Percentiles rank a stretch among this genome's conserved stretches.
phyloP scores from a whole-genome alignment of 2,113 vertebrate species.

The Centropus bengalensis region DNA sequence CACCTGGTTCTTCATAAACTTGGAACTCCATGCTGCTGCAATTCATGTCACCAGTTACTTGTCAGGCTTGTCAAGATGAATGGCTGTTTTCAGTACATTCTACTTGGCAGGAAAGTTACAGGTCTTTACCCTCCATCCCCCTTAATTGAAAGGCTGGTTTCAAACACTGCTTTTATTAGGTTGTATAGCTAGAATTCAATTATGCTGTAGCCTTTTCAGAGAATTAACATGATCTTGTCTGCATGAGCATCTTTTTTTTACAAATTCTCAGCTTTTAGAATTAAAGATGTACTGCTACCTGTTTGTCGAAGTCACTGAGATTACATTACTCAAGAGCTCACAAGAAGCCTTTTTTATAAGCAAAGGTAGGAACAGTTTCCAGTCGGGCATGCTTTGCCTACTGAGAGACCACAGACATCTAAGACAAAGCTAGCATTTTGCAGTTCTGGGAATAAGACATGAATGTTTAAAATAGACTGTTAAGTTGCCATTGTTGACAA shows the following conservation, averaged over 20 bases:
- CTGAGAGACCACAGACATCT: too few species aligned
- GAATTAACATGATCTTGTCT: background rate
- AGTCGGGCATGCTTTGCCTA: background rate
- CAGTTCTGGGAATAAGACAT: background rate
- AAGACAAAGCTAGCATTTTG: background rate
- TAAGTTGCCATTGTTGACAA: background rate
- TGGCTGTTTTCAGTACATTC: background rate
- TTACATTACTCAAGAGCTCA: background rate
- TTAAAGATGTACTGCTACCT: background rate
- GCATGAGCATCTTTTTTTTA: rapidly evolving
- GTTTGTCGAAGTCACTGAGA: background rate
- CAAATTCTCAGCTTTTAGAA: background rate
- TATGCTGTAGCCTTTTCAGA: background rate
- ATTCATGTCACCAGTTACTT: background rate
- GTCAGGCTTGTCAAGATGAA: background rate
- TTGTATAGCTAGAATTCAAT: background rate
- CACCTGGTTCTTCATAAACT: background rate
- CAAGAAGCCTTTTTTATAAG: background rate
- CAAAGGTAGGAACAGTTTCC: background rate
- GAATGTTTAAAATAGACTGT: background rate
- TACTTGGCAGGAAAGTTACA: background rate
- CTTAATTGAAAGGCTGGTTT: background rate
- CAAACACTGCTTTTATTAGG: background rate
- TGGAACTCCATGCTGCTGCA: background rate
- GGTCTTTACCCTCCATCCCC: background rate